These are phyloP conservation scores for Troides oblongomaculatus DNA, from an alignment of 2,888 invertebrate species.

Conservation along the genomic window DNA sequence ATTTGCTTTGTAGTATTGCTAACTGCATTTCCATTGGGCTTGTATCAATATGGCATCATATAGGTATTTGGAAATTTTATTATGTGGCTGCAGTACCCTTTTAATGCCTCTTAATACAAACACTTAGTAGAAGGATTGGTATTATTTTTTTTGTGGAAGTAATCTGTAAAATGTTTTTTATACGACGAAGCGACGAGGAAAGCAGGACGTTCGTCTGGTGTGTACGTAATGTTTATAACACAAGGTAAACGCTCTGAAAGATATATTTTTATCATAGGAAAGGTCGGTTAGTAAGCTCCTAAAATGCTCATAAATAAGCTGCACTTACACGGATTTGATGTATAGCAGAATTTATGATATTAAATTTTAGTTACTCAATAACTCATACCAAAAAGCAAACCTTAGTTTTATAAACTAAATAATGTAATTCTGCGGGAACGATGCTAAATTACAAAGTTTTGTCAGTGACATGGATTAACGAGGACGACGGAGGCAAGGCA, in stretches of 20 bases:
- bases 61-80: not conserved
- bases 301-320: no score
- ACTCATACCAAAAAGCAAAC: not conserved
- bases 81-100: not conserved
- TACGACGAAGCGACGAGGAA: no score
- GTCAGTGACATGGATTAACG: constrained; percentile 38
- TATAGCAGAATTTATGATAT: no score
- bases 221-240: no score
- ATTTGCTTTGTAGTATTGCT: not conserved
- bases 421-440: not conserved
- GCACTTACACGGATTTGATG: no score
- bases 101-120: not conserved
- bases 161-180: no score
- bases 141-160: no score
- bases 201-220: no score
- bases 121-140: no score
- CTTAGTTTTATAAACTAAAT: constrained; percentile 3
- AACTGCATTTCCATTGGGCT: not conserved
- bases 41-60: not conserved
- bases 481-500: constrained; percentile 35
- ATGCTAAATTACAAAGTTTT: constrained; percentile 2
- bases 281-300: no score
- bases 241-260: no score
- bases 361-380: not conserved
- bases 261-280: no score